These are phyloP conservation scores for Leptatherina wallacei DNA, from an alignment of 2,797 vertebrate species.

Conservation along the genomic window DNA sequence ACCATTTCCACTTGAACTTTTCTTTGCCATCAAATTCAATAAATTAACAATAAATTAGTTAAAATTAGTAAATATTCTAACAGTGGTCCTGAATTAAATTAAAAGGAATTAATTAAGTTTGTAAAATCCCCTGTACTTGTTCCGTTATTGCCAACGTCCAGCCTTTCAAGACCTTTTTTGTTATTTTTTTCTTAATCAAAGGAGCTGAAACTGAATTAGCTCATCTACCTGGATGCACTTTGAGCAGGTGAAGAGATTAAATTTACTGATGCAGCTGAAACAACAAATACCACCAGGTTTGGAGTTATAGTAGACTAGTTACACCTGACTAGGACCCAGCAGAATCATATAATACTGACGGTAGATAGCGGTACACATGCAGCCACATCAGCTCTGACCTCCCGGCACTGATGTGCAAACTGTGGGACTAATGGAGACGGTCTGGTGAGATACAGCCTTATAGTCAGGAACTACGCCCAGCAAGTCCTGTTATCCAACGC, in stretches of 20 bases:
- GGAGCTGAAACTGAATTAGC: background rate
- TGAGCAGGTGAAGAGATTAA: background rate
- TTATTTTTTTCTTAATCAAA: background rate
- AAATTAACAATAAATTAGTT: too few relatives aligned
- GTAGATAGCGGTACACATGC: background rate
- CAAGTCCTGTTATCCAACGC: background rate
- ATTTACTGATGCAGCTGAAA: background rate
- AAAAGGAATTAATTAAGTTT: too few relatives aligned
- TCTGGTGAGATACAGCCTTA: background rate
- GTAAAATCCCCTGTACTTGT: too few relatives aligned
- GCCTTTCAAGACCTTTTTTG: background rate
- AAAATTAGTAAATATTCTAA: too few relatives aligned
- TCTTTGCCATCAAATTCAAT: background rate
- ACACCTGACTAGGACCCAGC: background rate
- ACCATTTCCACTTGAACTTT: background rate
- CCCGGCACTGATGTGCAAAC: background rate
- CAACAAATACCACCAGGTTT: background rate
- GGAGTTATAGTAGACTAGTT: background rate
- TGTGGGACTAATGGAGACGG: background rate
- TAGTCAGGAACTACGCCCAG: background rate
- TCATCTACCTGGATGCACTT: background rate
- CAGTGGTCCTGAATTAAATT: too few relatives aligned
- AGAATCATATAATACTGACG: background rate
- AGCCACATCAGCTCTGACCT: background rate
- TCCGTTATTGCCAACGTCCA: background rate